Percentiles rank a stretch among this genome's conserved stretches.
Conservation (phyloP, 1,140 invertebrate genomes). For the Drosophila ananassae region DNA sequence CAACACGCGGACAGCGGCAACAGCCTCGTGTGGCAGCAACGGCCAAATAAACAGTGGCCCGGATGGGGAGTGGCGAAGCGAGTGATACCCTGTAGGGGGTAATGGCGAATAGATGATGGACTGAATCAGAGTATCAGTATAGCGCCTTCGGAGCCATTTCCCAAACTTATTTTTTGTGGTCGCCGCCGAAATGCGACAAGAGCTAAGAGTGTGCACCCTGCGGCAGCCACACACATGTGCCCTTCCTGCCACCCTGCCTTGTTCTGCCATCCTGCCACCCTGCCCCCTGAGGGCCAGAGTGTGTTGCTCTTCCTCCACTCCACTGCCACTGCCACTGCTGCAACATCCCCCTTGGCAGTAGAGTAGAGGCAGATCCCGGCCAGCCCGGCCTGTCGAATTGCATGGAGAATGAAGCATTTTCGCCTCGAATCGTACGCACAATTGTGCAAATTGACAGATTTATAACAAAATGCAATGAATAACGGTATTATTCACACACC, state of each 20-base stretch:
- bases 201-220: constrained; percentile 43
- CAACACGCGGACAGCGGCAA: constrained; percentile 53
- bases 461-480: constrained; percentile 80
- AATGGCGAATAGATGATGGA: too few species aligned
- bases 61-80: background rate
- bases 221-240: constrained; percentile 39
- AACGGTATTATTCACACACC: constrained; percentile 65
- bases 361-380: background rate
- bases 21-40: constrained; percentile 9
- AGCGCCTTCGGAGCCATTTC: constrained; percentile 33
- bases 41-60: background rate
- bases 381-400: constrained; percentile 30
- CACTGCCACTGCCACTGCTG: too few species aligned
- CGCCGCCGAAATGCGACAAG: constrained; percentile 31
- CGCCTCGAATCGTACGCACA: constrained; percentile 55
- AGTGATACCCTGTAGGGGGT: background rate
- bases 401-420: constrained; percentile 17
- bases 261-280: background rate
- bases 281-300: constrained; percentile 27
- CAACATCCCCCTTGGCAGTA: constrained; percentile 7
- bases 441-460: constrained; percentile 82
- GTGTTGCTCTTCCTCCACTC: constrained; percentile 11
- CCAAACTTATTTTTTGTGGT: constrained; percentile 61
- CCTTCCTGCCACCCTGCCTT: background rate
- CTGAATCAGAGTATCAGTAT: too few species aligned